These are phyloP conservation scores for Perognathus longimembris DNA, from an alignment of 2,113 vertebrate genomes.

Conservation along the genomic window DNA sequence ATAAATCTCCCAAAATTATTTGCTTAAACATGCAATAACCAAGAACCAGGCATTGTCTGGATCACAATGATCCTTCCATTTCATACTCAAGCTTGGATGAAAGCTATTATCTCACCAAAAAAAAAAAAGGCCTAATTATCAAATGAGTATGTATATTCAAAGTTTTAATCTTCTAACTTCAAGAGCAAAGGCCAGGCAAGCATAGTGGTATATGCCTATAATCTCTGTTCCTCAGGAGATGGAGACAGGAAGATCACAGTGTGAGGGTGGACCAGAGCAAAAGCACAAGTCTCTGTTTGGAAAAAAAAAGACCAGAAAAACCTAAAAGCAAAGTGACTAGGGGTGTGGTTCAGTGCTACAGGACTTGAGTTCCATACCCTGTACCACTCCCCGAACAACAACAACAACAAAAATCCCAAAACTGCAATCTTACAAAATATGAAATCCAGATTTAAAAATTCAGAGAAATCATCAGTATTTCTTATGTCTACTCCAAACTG, in stretches of 20 bases:
- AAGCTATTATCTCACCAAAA: neutral
- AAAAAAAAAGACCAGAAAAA: no score
- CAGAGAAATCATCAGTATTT: slow-evolving; percentile 1
- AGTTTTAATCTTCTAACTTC: neutral
- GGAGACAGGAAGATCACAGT: no score
- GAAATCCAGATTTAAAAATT: neutral
- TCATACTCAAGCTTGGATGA: neutral
- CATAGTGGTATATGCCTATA: no score
- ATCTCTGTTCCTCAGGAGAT: no score
- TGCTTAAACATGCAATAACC: neutral
- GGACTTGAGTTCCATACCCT: no score
- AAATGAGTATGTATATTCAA: neutral
- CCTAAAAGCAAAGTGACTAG: no score
- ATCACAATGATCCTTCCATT: neutral
- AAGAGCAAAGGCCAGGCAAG: no score
- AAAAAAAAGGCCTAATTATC: neutral
- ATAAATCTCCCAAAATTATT: neutral
- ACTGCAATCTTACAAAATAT: neutral
- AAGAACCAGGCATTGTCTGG: neutral
- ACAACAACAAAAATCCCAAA: no score
- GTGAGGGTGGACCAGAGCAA: no score
- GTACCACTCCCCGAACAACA: no score
- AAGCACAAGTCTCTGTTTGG: no score
- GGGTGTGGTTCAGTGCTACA: no score
- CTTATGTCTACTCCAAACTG: neutral